Conservation (phyloP, 2,888 invertebrate genomes). For the Ennomos erosarius region DNA sequence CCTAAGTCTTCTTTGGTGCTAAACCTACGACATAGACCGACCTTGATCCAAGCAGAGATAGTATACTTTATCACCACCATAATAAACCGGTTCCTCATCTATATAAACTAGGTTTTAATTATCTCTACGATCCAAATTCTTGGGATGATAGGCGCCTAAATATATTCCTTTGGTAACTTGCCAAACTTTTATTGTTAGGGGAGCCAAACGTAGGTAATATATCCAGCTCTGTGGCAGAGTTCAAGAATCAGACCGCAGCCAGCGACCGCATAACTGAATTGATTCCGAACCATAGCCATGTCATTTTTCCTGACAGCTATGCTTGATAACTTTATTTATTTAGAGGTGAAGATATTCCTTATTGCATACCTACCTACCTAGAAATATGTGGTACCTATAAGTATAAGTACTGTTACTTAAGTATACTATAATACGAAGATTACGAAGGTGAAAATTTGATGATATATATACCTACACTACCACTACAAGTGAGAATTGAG, state of each 20-base stretch:
- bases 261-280: background rate
- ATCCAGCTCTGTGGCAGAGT: conserved; percentile 5
- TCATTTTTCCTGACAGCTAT: background rate
- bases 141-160: conserved; percentile 25
- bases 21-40: too few relatives aligned
- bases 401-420: too few relatives aligned
- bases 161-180: conserved; percentile 37
- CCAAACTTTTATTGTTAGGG: conserved; percentile 30
- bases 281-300: conserved; percentile 6
- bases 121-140: conserved; percentile 21
- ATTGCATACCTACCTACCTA: too few relatives aligned
- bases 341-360: too few relatives aligned
- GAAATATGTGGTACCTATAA: too few relatives aligned
- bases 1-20: too few relatives aligned
- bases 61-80: conserved; percentile 1
- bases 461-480: too few relatives aligned
- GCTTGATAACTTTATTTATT: background rate
- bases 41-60: background rate
- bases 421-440: too few relatives aligned
- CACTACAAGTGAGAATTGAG: too few relatives aligned
- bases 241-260: conserved; percentile 3
- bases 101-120: background rate
- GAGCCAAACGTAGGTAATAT: conserved; percentile 10
- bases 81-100: conserved; percentile 13
- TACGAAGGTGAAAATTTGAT: too few relatives aligned